Conservation (phyloP, 2,797 vertebrate species). For the Psittacula derbiana region DNA sequence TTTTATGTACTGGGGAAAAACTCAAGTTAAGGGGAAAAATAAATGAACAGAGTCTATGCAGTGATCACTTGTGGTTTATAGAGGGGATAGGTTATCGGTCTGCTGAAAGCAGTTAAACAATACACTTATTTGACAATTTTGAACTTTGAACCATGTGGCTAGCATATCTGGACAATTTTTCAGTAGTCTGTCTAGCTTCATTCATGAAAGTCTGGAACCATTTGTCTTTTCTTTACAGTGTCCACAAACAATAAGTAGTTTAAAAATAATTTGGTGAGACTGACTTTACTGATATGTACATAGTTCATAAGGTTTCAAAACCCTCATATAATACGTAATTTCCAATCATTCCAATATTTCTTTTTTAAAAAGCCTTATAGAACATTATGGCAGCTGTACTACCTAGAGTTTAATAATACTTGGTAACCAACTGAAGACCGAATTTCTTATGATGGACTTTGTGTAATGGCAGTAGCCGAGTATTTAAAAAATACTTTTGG, state of each 20-base stretch:
- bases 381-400: neutral
- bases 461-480: neutral
- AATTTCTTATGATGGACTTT: neutral
- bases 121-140: neutral
- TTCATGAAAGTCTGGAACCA: constrained; percentile 31
- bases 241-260: neutral
- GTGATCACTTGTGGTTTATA: neutral
- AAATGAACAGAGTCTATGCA: neutral
- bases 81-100: neutral
- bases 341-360: neutral
- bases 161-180: neutral
- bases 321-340: neutral
- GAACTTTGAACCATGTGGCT: neutral
- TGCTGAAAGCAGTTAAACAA: neutral
- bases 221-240: neutral
- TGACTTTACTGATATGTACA: neutral
- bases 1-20: neutral
- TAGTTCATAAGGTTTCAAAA: neutral
- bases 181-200: neutral
- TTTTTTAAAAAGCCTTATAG: neutral
- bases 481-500: neutral
- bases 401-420: neutral
- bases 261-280: neutral
- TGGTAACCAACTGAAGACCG: neutral
- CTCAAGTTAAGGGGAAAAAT: neutral